These are phyloP conservation scores for Phataginus tricuspis DNA, from an alignment of 2,797 vertebrate species.

Conservation along the genomic window DNA sequence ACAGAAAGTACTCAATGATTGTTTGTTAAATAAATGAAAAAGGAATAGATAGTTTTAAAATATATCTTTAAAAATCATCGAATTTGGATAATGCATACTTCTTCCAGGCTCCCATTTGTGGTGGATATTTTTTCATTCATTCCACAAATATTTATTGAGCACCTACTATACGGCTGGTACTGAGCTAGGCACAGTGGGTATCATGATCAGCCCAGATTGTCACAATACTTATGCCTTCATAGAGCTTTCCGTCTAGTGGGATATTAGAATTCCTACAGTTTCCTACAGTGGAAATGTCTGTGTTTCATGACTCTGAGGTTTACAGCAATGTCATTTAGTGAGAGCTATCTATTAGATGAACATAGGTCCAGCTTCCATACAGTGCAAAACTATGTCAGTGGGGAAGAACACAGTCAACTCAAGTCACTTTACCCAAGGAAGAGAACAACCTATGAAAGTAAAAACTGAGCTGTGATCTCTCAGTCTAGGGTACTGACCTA, in stretches of 20 bases:
- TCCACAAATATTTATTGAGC: neutral
- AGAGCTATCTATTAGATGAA: neutral
- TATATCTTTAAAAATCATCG: neutral
- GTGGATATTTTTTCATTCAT: neutral
- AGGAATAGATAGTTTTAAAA: slow-evolving; percentile 25
- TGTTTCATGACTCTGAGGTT: neutral
- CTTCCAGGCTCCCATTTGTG: neutral
- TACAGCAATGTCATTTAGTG: neutral
- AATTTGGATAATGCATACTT: neutral
- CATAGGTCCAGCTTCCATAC: neutral
- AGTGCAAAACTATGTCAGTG: neutral
- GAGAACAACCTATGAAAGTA: neutral
- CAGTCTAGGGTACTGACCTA: neutral
- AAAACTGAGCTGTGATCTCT: neutral
- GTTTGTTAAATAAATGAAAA: neutral
- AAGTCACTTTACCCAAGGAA: neutral
- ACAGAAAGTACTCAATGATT: neutral
- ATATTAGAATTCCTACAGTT: neutral
- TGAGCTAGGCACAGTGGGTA: neutral
- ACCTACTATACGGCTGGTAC: neutral
- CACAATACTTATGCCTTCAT: neutral
- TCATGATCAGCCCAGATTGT: neutral
- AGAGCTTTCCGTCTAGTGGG: neutral
- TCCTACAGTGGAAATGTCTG: neutral
- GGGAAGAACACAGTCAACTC: neutral